Evolutionary conservation across 2,797 vertebrate species (phyloP).

Genomic region (Sebastiscus tertius): DNA sequence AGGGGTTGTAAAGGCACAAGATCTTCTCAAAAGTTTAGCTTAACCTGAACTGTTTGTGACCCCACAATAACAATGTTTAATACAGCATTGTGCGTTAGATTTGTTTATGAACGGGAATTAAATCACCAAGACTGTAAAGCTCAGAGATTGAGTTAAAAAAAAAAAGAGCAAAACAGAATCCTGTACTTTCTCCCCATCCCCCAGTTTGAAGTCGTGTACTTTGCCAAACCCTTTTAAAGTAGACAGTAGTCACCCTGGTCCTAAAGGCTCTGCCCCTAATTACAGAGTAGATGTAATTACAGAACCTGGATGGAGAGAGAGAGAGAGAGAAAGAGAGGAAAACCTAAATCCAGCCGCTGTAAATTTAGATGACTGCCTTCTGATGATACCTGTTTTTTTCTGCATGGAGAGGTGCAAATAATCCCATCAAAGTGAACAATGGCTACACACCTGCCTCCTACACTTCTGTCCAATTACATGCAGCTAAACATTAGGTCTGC

Average conservation of each 20-base stretch:
- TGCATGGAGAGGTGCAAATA: slow-evolving; percentile 85
- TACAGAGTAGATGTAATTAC: slow-evolving; percentile 87
- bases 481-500: slow-evolving; percentile 69
- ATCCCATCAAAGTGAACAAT: slow-evolving; percentile 87
- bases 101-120: slow-evolving; percentile 13
- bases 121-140: slow-evolving; percentile 15
- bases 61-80: background rate
- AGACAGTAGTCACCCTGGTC: slow-evolving; percentile 82
- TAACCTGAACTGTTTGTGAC: background rate
- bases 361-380: slow-evolving; percentile 79
- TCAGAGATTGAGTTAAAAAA: slow-evolving; percentile 4
- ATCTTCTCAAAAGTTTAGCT: background rate
- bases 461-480: slow-evolving; percentile 78
- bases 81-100: slow-evolving; percentile 10
- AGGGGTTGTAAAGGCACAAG: background rate
- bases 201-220: slow-evolving; percentile 61
- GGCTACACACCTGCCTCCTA: slow-evolving; percentile 80
- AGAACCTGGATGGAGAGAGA: slow-evolving; percentile 72
- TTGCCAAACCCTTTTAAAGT: slow-evolving; percentile 75
- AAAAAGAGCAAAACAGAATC: slow-evolving; percentile 44
- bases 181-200: slow-evolving; percentile 64
- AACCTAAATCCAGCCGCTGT: slow-evolving; percentile 80
- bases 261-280: slow-evolving; percentile 84
- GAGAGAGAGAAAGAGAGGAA: slow-evolving; percentile 57
- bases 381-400: slow-evolving; percentile 83